Conservation (phyloP, 1,140 invertebrate genomes). For the Lepeophtheirus salmonis region DNA sequence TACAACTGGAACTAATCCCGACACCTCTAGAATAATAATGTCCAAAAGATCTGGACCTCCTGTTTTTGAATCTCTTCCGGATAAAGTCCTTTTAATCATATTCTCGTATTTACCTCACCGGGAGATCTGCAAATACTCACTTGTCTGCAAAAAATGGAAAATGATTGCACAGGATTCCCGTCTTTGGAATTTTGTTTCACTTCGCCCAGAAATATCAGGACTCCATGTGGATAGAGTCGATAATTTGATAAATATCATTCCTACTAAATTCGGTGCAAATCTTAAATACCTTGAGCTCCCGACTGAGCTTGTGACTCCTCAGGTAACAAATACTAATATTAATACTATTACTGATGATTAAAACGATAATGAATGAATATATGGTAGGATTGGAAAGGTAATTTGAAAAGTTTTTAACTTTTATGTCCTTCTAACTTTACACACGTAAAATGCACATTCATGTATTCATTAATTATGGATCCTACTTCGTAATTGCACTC, state of each 20-base stretch:
- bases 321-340: constrained; percentile 34
- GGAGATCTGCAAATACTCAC: constrained; percentile 77
- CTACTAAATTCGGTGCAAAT: constrained; percentile 66
- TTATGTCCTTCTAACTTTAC: neutral
- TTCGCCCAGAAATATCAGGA: constrained; percentile 91
- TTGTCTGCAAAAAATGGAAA: constrained; percentile 78
- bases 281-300: constrained; percentile 86
- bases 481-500: too few relatives aligned
- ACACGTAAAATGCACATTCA: too few relatives aligned
- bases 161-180: constrained; percentile 80
- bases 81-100: constrained; percentile 66
- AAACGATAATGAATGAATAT: neutral
- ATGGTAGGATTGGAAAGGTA: neutral
- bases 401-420: neutral
- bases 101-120: constrained; percentile 85
- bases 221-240: constrained; percentile 67
- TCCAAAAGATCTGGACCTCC: neutral
- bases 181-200: constrained; percentile 86
- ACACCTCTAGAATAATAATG: neutral
- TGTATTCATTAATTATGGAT: too few relatives aligned
- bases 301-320: constrained; percentile 93
- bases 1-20: neutral
- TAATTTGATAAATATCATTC: constrained; percentile 58
- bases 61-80: constrained; percentile 3
- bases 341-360: neutral